A percentile compares a stretch with the other conserved stretches of the same genome.
These are phyloP conservation scores for Manis javanica DNA, from an alignment of 2,797 vertebrate genomes.

Conservation along the genomic window DNA sequence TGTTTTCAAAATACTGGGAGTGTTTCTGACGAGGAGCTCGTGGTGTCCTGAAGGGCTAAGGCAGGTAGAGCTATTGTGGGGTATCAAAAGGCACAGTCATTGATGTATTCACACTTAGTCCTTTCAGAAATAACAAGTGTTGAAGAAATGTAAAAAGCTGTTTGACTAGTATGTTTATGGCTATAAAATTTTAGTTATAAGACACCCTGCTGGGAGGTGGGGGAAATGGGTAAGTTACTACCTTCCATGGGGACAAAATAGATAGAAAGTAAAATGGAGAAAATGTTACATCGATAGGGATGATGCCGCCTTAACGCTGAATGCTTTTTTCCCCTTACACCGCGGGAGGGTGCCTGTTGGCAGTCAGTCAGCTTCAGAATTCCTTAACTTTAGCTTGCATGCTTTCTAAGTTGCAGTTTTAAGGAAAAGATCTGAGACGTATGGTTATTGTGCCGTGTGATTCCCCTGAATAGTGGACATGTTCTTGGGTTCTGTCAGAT, in stretches of 20 bases:
- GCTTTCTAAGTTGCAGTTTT: neutral
- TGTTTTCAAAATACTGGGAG: no score
- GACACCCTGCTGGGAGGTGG: no score
- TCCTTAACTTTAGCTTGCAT: neutral
- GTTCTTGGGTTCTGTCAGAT: neutral
- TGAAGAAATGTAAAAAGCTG: neutral
- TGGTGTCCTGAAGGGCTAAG: no score
- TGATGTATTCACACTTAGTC: neutral
- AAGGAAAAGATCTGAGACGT: neutral
- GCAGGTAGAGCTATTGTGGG: no score
- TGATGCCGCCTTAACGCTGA: neutral
- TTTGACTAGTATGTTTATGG: slow-evolving; percentile 35
- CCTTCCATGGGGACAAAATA: no score
- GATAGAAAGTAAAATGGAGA: no score
- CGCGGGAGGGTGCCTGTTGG: neutral
- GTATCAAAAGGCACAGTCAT: neutral
- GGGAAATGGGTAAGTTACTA: no score
- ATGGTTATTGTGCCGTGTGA: neutral
- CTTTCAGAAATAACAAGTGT: slow-evolving; percentile 6
- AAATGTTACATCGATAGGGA: no score
- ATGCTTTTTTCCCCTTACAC: neutral
- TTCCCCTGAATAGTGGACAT: neutral
- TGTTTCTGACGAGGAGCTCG: no score
- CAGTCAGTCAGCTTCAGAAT: neutral
- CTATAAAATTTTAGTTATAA: neutral